These are phyloP conservation scores for Phorcus lineatus DNA, from an alignment of 2,888 invertebrate genomes.

Conservation along the genomic window DNA sequence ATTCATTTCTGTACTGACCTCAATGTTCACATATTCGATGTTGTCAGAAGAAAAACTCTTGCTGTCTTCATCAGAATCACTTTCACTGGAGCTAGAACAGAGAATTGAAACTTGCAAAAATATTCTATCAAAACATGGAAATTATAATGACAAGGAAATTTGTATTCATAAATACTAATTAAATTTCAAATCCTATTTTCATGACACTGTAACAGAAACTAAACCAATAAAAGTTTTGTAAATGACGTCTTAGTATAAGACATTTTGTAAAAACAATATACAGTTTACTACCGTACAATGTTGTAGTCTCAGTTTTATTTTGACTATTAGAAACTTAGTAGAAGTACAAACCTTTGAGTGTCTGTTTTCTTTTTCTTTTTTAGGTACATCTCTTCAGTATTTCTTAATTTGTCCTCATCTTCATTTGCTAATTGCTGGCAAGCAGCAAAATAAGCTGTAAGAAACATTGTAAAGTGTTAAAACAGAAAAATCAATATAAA, in stretches of 20 bases:
- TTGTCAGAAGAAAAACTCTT: constrained; percentile 49
- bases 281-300: too few relatives aligned
- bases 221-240: too few relatives aligned
- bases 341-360: not conserved
- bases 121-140: not conserved
- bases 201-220: too few relatives aligned
- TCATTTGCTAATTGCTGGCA: constrained; percentile 13
- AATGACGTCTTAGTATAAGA: too few relatives aligned
- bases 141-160: not conserved
- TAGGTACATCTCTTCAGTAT: constrained; percentile 15
- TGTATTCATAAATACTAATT: not conserved
- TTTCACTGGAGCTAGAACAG: constrained; percentile 25
- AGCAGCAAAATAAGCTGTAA: not conserved
- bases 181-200: too few relatives aligned
- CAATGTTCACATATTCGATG: constrained; percentile 41
- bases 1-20: constrained; percentile 29
- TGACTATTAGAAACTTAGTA: not conserved
- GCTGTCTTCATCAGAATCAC: constrained; percentile 35
- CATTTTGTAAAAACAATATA: not conserved
- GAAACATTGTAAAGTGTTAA: not conserved
- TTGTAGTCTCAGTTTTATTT: too few relatives aligned
- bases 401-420: constrained; percentile 17
- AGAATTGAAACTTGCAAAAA: not conserved
- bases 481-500: too few relatives aligned
- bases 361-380: constrained; percentile 19